Percentiles rank a stretch among this genome's conserved stretches.
Conservation (phyloP, 1,140 invertebrate species). For the Frieseomelitta varia region DNA sequence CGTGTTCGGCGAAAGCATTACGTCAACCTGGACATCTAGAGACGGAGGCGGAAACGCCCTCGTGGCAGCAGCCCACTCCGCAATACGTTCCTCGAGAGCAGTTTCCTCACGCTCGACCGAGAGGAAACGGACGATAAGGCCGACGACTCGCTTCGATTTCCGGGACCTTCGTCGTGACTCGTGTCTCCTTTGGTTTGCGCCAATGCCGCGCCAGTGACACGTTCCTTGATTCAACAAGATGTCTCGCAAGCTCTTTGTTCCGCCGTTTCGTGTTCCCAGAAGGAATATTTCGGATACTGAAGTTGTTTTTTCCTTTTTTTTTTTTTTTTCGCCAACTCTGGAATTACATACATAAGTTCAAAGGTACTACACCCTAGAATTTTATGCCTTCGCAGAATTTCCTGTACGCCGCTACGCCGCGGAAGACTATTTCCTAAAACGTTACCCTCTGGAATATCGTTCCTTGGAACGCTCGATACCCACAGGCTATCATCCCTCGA, state of each 20-base stretch:
- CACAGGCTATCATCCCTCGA: not conserved
- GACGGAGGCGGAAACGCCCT: not conserved
- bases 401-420: not conserved
- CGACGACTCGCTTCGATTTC: slow-evolving; percentile 2
- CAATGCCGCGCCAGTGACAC: not conserved
- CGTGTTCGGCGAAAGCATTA: slow-evolving; percentile 1
- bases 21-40: slow-evolving; percentile 23
- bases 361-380: not conserved
- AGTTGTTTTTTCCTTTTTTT: no score
- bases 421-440: not conserved
- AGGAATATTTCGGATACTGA: not conserved
- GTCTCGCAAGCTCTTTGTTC: not conserved
- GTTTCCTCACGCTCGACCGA: slow-evolving; percentile 25
- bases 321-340: not conserved
- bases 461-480: not conserved
- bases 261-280: not conserved
- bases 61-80: not conserved
- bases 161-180: not conserved
- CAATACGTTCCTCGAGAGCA: not conserved
- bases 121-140: slow-evolving; percentile 30
- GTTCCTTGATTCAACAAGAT: not conserved
- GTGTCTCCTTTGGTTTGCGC: not conserved
- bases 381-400: slow-evolving; percentile 10
- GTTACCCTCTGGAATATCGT: not conserved
- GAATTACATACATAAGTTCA: not conserved